Conservation (phyloP, 2,113 vertebrate genomes). For the Zapus hudsonius region DNA sequence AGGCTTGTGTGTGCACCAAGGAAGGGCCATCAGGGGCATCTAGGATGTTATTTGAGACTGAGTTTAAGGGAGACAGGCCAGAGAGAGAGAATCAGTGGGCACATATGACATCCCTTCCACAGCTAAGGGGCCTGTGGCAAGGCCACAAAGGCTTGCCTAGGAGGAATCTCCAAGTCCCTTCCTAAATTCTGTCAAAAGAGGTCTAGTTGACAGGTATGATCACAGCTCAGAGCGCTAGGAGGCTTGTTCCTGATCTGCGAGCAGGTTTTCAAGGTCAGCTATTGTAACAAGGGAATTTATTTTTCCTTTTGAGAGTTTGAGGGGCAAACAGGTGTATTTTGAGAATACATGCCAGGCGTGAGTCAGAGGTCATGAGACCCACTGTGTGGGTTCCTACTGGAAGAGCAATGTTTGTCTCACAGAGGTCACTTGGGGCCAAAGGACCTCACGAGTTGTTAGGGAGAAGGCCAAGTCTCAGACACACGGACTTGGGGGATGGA, state of each 20-base stretch:
- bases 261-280: not conserved
- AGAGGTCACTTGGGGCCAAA: not conserved
- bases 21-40: too few species aligned
- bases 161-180: not conserved
- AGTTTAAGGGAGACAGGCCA: not conserved
- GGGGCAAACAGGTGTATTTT: not conserved
- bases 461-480: not conserved
- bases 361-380: not conserved
- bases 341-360: not conserved
- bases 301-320: not conserved
- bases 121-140: not conserved
- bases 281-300: not conserved
- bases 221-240: not conserved
- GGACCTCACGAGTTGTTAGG: not conserved
- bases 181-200: not conserved
- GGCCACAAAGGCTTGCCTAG: not conserved
- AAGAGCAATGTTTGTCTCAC: not conserved
- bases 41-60: not conserved
- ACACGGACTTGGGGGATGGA: too few species aligned
- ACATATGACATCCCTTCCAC: not conserved
- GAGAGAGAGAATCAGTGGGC: not conserved
- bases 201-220: not conserved
- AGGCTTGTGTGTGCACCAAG: not conserved
- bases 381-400: not conserved
- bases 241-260: not conserved